Percentiles rank a stretch among this genome's conserved stretches.
phyloP scores from a whole-genome alignment of 2,797 vertebrate genomes.

The Syngnathus acus region DNA sequence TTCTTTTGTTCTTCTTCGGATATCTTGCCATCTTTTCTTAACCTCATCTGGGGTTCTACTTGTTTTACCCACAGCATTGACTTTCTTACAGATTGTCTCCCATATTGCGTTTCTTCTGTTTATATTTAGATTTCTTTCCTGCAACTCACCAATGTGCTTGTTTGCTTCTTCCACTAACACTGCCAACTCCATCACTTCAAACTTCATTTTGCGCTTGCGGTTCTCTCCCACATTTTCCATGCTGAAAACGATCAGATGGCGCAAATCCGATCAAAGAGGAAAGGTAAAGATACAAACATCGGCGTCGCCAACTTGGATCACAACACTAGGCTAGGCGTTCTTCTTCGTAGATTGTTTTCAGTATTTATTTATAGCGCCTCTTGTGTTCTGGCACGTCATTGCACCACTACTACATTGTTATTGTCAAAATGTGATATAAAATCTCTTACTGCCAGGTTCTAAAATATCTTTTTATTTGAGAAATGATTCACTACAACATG shows the following conservation, averaged over 20 bases:
- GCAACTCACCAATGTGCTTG: neutral
- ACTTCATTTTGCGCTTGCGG: slow-evolving; percentile 2
- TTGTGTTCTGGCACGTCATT: neutral
- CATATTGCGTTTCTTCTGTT: neutral
- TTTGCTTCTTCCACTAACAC: neutral
- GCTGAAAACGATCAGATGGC: neutral
- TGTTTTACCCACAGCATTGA: neutral
- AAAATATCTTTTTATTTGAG: neutral
- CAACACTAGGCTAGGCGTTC: neutral
- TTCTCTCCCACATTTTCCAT: neutral
- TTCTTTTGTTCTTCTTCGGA: neutral
- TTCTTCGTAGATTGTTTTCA: neutral
- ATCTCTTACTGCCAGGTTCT: neutral
- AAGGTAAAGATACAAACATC: neutral
- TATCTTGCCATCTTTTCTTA: neutral
- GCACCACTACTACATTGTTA: neutral
- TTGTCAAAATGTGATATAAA: neutral
- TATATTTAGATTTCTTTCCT: neutral
- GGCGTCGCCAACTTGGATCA: neutral
- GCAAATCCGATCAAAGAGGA: neutral
- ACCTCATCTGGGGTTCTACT: neutral
- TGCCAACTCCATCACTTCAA: neutral
- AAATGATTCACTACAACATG: neutral
- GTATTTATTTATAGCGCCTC: neutral
- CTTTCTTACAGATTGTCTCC: neutral